Evolutionary conservation across 2,113 vertebrate species (phyloP), one percentile per base, ranked within the genome.

Genomic region (Hippolais icterina): DNA sequence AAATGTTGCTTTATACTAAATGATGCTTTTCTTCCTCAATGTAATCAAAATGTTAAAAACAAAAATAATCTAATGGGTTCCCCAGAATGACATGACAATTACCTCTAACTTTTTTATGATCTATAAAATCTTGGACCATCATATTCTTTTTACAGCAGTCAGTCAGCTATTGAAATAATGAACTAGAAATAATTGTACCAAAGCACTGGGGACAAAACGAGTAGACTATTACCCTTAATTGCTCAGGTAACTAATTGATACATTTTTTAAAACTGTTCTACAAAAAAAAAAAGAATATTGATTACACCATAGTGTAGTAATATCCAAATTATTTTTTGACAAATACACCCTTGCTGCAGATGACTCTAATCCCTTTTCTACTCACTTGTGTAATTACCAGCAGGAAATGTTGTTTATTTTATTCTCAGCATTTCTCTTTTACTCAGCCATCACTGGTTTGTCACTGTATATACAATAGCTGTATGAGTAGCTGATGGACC

Each of bases 171-270:
- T 91, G 95, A 93, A 93, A 82, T 86, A 78, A 66, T 35, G 74
- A 97, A 91, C 93, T 93, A 92, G 91, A 71, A 92, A 92, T 75
- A 93, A 90, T 78, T 86, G 49, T 78, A 97, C 97, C 97, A 97
- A 98, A 98, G 94, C 89, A 95, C 11, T 93, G 93, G 82, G 80
- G 89, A 87, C 53, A 91, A 72, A 89, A 39, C 4, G 1, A 59
- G 53, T 17, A 83, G 85, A 91, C 74, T 94, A 50, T 97, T 93
- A 94, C 94, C 95, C 96, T 95, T 89, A 88, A 97, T 74, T 96
- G 93, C 97, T 98, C 98, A 98, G 97, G 97, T 97, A 97, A 96
- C 46, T 50, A 37, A 93, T 70, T 83, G 86, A 94, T 94, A 44
- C 46, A 66, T 91, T 96, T 97, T 97, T 96, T 39, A 94, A 97